Evolutionary conservation across 2,797 vertebrate species (phyloP).

Genomic region (Notoglanidium macrostoma): DNA sequence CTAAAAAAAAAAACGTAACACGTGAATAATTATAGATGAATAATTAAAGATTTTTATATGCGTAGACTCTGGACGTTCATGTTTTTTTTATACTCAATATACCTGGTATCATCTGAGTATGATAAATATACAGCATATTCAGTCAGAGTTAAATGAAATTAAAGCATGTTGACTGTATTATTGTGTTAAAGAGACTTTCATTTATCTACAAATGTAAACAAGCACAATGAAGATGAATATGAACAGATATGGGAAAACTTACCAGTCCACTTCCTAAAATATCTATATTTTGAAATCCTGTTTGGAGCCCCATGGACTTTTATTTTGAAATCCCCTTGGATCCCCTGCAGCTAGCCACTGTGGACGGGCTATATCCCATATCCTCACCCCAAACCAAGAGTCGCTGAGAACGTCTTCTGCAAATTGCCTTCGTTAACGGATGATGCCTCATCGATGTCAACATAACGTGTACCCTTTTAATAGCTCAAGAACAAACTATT

Average conservation of each 20-base stretch:
- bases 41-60: not conserved
- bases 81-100: not conserved
- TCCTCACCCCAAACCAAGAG: not conserved
- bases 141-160: not conserved
- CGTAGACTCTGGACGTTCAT: not conserved
- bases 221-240: too few species aligned
- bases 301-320: too few species aligned
- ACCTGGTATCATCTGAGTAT: not conserved
- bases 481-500: slow-evolving; percentile 5
- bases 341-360: too few species aligned
- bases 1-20: not conserved
- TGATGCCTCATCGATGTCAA: not conserved
- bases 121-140: not conserved
- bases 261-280: too few species aligned
- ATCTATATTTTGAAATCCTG: too few species aligned
- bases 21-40: not conserved
- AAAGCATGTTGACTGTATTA: too few species aligned
- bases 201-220: too few species aligned
- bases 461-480: not conserved
- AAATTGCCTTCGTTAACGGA: not conserved
- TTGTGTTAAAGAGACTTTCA: too few species aligned
- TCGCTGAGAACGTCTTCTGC: not conserved
- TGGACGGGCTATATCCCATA: too few species aligned
- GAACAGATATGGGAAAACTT: too few species aligned
- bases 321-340: too few species aligned